Percentiles rank a stretch among this genome's conserved stretches.
These are phyloP conservation scores for Aix galericulata DNA, from an alignment of 2,113 vertebrate species.

Conservation along the genomic window DNA sequence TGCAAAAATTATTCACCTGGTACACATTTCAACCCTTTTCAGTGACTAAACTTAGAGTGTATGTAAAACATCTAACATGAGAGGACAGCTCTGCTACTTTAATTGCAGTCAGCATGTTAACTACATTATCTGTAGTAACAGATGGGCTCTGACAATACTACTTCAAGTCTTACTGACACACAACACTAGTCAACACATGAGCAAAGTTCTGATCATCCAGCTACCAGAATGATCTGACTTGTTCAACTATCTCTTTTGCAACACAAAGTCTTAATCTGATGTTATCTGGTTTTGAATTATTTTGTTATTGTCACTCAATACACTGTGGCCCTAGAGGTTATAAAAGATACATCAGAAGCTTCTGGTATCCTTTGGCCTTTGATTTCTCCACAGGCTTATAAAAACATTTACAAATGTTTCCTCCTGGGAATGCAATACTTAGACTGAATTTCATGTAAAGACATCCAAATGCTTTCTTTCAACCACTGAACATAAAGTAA, in stretches of 20 bases:
- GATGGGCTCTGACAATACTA: slow-evolving; percentile 32
- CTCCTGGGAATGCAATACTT: neutral
- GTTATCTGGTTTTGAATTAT: neutral
- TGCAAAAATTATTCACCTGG: neutral
- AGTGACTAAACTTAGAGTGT: neutral
- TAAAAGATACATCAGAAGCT: neutral
- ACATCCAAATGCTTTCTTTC: neutral
- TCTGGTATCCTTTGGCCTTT: neutral
- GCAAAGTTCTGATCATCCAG: neutral
- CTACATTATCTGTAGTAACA: neutral
- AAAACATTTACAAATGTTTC: neutral
- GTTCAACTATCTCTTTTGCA: neutral
- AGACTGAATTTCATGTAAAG: neutral
- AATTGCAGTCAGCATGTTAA: neutral
- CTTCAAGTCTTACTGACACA: neutral
- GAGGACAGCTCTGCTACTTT: slow-evolving; percentile 11
- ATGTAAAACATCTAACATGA: neutral
- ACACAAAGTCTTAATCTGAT: neutral
- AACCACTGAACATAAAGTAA: neutral
- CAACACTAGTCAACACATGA: neutral
- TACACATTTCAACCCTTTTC: neutral
- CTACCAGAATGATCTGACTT: neutral
- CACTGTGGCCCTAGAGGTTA: neutral
- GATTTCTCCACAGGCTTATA: neutral
- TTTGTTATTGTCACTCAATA: neutral